phyloP scores from a whole-genome alignment of 2,888 invertebrate species.

The Atrina japonica region DNA sequence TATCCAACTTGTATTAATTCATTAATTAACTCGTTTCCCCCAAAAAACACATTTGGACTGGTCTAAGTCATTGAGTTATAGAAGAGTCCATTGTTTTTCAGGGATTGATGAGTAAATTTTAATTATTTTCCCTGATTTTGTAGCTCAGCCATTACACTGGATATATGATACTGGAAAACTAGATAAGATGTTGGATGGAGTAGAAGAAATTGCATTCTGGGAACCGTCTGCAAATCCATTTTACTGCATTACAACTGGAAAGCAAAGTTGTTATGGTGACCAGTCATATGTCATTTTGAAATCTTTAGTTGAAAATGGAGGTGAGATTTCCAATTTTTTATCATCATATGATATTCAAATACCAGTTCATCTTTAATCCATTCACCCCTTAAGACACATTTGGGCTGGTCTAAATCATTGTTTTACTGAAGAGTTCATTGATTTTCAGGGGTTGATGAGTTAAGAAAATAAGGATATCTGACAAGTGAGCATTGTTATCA shows the following conservation, averaged over 20 bases:
- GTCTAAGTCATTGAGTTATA: too few species aligned
- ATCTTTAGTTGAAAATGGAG: conserved; percentile 66
- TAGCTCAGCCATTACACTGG: conserved; percentile 74
- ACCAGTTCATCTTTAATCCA: background rate
- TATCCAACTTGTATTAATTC: too few species aligned
- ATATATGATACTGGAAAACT: conserved; percentile 68
- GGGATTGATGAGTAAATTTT: too few species aligned
- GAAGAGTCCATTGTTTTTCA: too few species aligned
- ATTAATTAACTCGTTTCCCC: too few species aligned
- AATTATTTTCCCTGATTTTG: too few species aligned
- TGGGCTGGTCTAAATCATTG: too few species aligned
- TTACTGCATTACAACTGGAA: conserved; percentile 62
- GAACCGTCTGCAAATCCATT: conserved; percentile 71
- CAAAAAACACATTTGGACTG: too few species aligned
- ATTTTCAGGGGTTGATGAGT: too few species aligned
- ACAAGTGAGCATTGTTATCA: too few species aligned
- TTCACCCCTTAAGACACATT: too few species aligned
- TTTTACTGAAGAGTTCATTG: too few species aligned
- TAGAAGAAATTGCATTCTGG: conserved; percentile 69
- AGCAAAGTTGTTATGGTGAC: conserved; percentile 72
- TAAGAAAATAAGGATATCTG: background rate
- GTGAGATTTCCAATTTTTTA: conserved; percentile 42
- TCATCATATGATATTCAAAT: background rate
- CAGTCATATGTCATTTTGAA: conserved; percentile 70
- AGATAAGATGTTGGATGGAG: conserved; percentile 53